Base-by-base conservation (phyloP, 2,888 invertebrate species). In the Phalera bucephala region DNA sequence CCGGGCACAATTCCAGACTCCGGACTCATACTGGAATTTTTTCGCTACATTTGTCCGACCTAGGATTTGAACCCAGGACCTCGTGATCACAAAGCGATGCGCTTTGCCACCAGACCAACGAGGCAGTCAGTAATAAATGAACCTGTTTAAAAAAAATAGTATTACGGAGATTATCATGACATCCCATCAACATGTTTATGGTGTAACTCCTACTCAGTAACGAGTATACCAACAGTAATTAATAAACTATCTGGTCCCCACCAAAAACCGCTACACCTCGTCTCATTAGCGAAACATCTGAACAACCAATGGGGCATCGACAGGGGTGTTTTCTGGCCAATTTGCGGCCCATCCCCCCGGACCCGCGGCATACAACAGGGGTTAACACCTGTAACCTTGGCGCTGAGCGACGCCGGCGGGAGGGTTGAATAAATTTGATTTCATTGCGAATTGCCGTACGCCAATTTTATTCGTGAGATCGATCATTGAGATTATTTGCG, bases 371-470 rank as follows among this genome's bases (percentile, higher is more conserved):
- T 54, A 45, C 50, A 43, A 64, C 63, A n/a, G 6, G 27, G 27
- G 27, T 9, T 63, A 64, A 60, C 72, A 76, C 73, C 71, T 75
- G 72, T 70, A 64, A 74, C 69, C 65, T 71, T 62, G 57, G 56
- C 20, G 9, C 31, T 35, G 57, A 65, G 62, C 61, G 55, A 61
- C 62, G 46, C 30, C 50, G 50, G 52, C 53, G 55, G 42, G 37
- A 35, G 41, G 45, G 50, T 39, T 31, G 43, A 49, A 30, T 35
- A 33, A 12, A 41, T 29, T 29, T 10, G 29, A 29, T 29, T 29
- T 10, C n/a, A 29, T 29, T 29, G 19, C 19, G 19, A 19, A 19
- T 11, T n/a, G 17, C 7, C 7, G 10, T 14, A 14, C 11, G 17
- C 19, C 10, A 29, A 17, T 17, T 17, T 29, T 10, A 19, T 17